These are phyloP conservation scores for Xenopus tropicalis DNA, from an alignment of 2,113 vertebrate species.

Conservation along the genomic window UCB_Xtro_10.0 CM004451.2:85720501-85721000, in stretches of 20 bases:
- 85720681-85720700: slow-evolving; percentile 47
- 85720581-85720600: neutral
- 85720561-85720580: neutral
- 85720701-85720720: slow-evolving; percentile 66
- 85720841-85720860: neutral
- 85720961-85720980: no score
- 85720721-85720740: slow-evolving; percentile 57
- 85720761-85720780: slow-evolving; percentile 53
- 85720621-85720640: slow-evolving; percentile 69
- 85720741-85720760: slow-evolving; percentile 55
- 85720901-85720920: neutral
- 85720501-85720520: no score
- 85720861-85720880: slow-evolving; percentile 7
- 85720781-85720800: slow-evolving; percentile 60
- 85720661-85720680: slow-evolving; percentile 50
- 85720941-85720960: no score
- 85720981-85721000: no score
- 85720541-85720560: no score
- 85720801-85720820: slow-evolving; percentile 57
- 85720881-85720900: neutral
- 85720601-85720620: slow-evolving; percentile 64
- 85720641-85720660: slow-evolving; percentile 59
- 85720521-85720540: no score
- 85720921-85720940: neutral
- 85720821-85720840: slow-evolving; percentile 55